Base-by-base conservation (phyloP, 2,113 vertebrate species). In the Microcebus murinus region DNA sequence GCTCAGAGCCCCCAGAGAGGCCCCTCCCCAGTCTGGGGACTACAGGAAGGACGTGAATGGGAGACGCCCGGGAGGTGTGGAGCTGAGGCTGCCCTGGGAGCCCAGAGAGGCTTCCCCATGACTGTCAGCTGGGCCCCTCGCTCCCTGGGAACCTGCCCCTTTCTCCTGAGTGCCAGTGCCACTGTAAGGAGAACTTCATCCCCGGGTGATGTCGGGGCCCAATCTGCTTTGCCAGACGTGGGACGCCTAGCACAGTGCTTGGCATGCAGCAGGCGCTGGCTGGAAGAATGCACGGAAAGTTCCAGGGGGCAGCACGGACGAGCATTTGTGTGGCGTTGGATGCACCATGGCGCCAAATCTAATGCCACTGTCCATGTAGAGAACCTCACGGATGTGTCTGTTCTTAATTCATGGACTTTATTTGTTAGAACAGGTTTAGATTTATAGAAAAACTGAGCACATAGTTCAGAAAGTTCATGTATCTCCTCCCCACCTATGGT, bases 181-280 rank as follows among this genome's bases (percentile, higher is more conserved):
- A 14, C 81, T 29, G 55, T 50, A 52, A 42, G 2, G 27, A 50
- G 45, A 50, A 2, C 45, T 65, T 55, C 12, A 10, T 6, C 45
- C 70, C 36, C 27, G 3, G 3, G 21, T 18, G 3, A 77, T 11
- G 45, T 86, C 29, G 6, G n/a, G 59, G 29, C 39, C 12, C 17
- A 7, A 48, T 73, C 27, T 31, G 50, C 27, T 57, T 42, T 57
- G 67, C 67, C 36, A 2, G 7, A 68, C 12, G 1, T 2, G 52
- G 3, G 36, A 14, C 9, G 20, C 45, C 70, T 6, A 5, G 68
- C 25, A 12, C n/a, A 52, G 57, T 18, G 45, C 29, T 45, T 67
- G 21, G 10, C 0, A 0, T 23, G 48, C 0, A 6, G 48, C 1
- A 13, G 20, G 23, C 18, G 14, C 20, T 42, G 29, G n/a, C 4